phyloP scores from a whole-genome alignment of 2,888 invertebrate species.

The Himalopsyche kuldschensis region DNA sequence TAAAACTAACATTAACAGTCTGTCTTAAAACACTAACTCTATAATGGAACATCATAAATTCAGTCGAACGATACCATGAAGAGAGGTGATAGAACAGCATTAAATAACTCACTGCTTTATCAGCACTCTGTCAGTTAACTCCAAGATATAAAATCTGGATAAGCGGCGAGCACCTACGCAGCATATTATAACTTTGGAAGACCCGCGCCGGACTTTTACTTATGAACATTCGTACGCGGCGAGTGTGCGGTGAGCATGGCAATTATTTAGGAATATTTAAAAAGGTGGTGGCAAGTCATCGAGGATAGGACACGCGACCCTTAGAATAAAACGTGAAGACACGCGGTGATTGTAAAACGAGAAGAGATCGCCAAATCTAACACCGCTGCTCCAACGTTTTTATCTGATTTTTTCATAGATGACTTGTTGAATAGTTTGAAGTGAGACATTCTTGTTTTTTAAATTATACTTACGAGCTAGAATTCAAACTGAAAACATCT shows the following conservation, averaged over 20 bases:
- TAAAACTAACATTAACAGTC: no score
- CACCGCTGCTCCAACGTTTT: no score
- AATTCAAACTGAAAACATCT: no score
- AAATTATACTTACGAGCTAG: no score
- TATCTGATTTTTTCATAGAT: no score
- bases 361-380: background rate
- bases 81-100: background rate
- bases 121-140: background rate
- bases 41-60: background rate
- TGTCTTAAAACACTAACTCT: no score
- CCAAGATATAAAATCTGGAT: background rate
- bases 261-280: conserved; percentile 7
- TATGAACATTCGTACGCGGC: conserved; percentile 15
- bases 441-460: no score
- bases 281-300: background rate
- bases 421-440: no score
- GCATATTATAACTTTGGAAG: background rate
- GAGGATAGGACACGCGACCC: background rate
- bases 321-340: background rate
- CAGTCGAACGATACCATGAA: background rate
- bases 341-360: background rate
- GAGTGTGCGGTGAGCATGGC: conserved; percentile 20
- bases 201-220: conserved; percentile 23
- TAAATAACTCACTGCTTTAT: background rate
- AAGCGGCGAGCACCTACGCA: background rate